Evolutionary conservation across 2,888 invertebrate genomes (phyloP), one percentile per base, ranked within the genome.

Genomic region (Julus scanicus): DNA sequence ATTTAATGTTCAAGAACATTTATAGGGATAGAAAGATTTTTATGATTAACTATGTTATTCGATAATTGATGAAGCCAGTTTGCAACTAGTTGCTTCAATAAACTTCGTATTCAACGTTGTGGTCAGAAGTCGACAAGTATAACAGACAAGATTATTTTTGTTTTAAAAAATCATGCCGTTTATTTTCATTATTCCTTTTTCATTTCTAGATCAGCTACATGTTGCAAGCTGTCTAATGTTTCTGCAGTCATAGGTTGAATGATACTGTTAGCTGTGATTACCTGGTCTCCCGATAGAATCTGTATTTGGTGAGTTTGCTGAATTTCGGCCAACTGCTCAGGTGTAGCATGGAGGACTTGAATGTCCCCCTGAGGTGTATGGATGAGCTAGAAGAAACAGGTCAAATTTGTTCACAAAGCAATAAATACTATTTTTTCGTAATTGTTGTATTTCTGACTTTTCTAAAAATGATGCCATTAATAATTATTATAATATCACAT

Each of bases 271-370:
- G 86, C 17, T 0, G 57, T 48, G 39, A 86, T 53, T 80, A 91
- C 91, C 83, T 91, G 91, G 88, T 91, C 91, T 86, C 91, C 91
- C 49, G 91, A 91, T 17, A 92, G 89, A 86, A 92, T 92, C 88
- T 92, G 92, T 90, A 92, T 92, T 88, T 92, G 91, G 49, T 92
- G 92, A 48, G 91, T 91, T 57, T 92, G 91, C 89, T 92, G 92
- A 57, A 92, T 90, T 89, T 92, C 92, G 17, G 92, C 92, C 44
- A 92, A 91, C 89, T 92, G 92, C 90, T 92, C 92, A 40, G 92
- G 92, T 48, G 92, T 92, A 89, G 92, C 92, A 88, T 92, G 92
- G 17, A 92, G 90, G 39, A 92, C 92, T 90, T 92, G 92, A 53
- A 92, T 92, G 89, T 92, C 92, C 6, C 91, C 91, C 53, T 90